Base-by-base conservation (phyloP, 2,113 vertebrate genomes). In the Saimiri boliviensis region DNA sequence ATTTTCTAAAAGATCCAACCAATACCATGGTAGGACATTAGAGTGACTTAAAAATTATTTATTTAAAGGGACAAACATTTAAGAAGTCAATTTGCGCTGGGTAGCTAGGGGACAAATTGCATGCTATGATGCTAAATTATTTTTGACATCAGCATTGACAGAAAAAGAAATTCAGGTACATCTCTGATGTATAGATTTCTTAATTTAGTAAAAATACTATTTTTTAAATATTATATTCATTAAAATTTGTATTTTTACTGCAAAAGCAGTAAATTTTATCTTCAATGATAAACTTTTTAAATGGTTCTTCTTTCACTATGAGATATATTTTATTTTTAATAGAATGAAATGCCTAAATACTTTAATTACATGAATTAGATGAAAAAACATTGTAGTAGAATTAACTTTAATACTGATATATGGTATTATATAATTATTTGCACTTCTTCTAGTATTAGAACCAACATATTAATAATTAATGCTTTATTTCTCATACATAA, bases 181-280 rank as follows among this genome's bases (percentile, higher is more conserved):
- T 93, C 89, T 89, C 27, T 96, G 52, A 84, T 89, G 17, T 77
- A 49, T 27, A 37, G 11, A 8, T 63, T 73, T 85, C 73, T 86
- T 93, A 92, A 83, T 92, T 63, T 47, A 84, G 45, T 58, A 79
- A 74, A 93, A 86, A 52, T 68, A n/a, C 13, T 58, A 3, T 77
- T 42, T 82, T 85, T 60, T 23, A 30, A 4, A n/a, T 79, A 21
- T 2, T 54, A 63, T 85, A 73, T 25, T 92, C 37, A 80, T 4
- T 13, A 96, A 88, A 94, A 66, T 84, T 89, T 88, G 27, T 58
- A 76, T 76, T 68, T 95, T 70, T 8, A 37, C 27, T 79, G 63
- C 6, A 77, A 92, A 81, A 52, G 17, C 23, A 49, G 56, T 77
- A 13, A 52, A 52, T 79, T 88, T 91, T 70, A 71, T 76, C 17